These are phyloP conservation scores for Tenthredo scrophulariae DNA, from an alignment of 2,888 invertebrate genomes.

Conservation along the genomic window DNA sequence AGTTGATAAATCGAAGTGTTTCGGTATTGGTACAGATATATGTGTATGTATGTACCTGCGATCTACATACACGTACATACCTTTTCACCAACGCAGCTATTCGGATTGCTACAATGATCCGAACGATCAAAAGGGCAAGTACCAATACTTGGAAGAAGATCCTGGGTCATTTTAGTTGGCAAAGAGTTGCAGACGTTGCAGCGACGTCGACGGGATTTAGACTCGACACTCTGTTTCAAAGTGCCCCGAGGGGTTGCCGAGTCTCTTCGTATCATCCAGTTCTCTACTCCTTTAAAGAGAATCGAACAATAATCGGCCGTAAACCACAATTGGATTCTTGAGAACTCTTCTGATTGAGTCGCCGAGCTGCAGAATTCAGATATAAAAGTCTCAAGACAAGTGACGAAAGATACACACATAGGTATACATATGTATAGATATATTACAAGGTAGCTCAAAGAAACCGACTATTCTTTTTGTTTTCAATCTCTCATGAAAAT, in stretches of 20 bases:
- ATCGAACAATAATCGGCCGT: constrained; percentile 49
- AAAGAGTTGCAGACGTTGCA: constrained; percentile 35
- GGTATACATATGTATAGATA: not conserved
- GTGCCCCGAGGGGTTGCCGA: not conserved
- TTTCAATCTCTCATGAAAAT: no score
- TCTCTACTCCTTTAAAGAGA: constrained; percentile 22
- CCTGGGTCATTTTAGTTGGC: constrained; percentile 31
- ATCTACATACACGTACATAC: not conserved
- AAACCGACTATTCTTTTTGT: no score
- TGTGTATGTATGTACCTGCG: not conserved
- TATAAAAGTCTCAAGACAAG: constrained; percentile 15
- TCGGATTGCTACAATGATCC: constrained; percentile 10
- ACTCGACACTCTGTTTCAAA: constrained; percentile 40
- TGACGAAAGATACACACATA: not conserved
- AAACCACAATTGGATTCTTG: constrained; percentile 47
- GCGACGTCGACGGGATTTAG: constrained; percentile 44
- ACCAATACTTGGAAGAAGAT: constrained; percentile 7
- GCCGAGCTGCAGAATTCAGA: constrained; percentile 4
- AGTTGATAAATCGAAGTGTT: not conserved
- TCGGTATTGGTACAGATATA: not conserved
- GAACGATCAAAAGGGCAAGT: constrained; percentile 24
- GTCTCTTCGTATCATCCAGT: constrained; percentile 38
- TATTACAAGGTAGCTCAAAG: no score
- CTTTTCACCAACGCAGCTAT: not conserved
- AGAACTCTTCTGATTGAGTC: constrained; percentile 50